Percentiles rank a stretch among this genome's conserved stretches.
phyloP scores from a whole-genome alignment of 2,888 invertebrate species.

The Sympetrum striolatum region DNA sequence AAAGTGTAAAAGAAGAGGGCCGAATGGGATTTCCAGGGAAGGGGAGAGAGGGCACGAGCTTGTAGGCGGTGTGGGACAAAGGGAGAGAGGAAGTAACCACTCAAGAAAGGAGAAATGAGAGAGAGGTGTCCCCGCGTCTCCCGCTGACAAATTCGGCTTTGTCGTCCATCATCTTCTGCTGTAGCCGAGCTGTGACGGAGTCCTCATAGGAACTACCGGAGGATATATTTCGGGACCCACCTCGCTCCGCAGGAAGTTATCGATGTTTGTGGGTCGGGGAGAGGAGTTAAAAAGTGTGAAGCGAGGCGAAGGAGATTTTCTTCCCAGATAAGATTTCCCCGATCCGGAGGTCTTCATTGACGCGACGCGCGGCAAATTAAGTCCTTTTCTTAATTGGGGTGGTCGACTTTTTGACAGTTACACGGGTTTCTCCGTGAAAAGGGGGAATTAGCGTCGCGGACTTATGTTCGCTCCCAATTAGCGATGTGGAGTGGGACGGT shows the following conservation, averaged over 20 bases:
- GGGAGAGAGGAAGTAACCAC: background rate
- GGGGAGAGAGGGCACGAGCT: background rate
- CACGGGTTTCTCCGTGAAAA: background rate
- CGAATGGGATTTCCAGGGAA: background rate
- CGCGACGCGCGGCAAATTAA: background rate
- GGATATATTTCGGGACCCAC: background rate
- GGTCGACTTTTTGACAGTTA: background rate
- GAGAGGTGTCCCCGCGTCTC: slow-evolving; percentile 9
- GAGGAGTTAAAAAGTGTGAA: background rate
- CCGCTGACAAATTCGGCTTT: slow-evolving; percentile 35
- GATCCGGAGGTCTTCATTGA: background rate
- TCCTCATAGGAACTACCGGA: background rate
- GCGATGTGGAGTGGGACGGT: too few relatives aligned
- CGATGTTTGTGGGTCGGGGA: background rate
- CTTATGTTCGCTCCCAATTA: too few relatives aligned
- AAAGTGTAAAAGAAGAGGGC: background rate
- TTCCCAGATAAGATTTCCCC: background rate
- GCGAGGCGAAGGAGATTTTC: background rate
- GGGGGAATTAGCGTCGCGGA: too few relatives aligned
- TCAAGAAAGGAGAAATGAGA: background rate
- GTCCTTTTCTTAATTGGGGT: background rate
- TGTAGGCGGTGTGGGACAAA: background rate
- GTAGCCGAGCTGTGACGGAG: slow-evolving; percentile 1
- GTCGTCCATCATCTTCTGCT: slow-evolving; percentile 26
- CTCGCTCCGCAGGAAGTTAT: slow-evolving; percentile 7